A percentile compares a stretch with the other conserved stretches of the same genome.
Conservation (phyloP, 2,113 vertebrate genomes). For the Syngnathus scovelli region DNA sequence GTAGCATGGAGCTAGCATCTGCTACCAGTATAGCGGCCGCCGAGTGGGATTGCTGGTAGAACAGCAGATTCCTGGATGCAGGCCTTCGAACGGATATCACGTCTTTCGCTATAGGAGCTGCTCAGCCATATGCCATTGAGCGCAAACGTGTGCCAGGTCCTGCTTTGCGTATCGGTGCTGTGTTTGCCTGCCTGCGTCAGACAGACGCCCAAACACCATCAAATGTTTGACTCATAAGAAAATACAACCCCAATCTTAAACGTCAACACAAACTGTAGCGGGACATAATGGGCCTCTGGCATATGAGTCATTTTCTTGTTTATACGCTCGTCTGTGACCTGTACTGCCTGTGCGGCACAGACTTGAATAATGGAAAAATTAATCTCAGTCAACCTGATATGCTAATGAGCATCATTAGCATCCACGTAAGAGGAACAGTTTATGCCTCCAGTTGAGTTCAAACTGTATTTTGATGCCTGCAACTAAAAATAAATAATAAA, state of each 20-base stretch:
- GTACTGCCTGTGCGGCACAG: too few relatives aligned
- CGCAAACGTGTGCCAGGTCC: slow-evolving; percentile 32
- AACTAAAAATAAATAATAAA: too few relatives aligned
- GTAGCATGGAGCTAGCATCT: slow-evolving; percentile 54
- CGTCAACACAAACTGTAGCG: not conserved
- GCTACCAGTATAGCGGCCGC: slow-evolving; percentile 41
- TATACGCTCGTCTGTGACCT: too few relatives aligned
- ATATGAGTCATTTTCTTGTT: too few relatives aligned
- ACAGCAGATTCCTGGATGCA: slow-evolving; percentile 48
- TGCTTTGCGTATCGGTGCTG: slow-evolving; percentile 15
- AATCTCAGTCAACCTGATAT: too few relatives aligned
- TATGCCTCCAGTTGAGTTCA: too few relatives aligned
- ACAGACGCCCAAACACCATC: slow-evolving; percentile 12
- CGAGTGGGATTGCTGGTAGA: slow-evolving; percentile 29
- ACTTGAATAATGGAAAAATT: too few relatives aligned
- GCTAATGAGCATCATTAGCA: too few relatives aligned
- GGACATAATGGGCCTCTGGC: too few relatives aligned
- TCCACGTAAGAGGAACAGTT: too few relatives aligned
- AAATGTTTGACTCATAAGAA: slow-evolving; percentile 4
- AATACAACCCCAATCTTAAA: slow-evolving; percentile 5
- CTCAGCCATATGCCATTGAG: slow-evolving; percentile 47
- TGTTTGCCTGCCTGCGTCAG: slow-evolving; percentile 22
- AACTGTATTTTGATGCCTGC: too few relatives aligned
- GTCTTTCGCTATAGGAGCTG: slow-evolving; percentile 34
- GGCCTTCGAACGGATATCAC: slow-evolving; percentile 47